These are phyloP conservation scores for Sebastes kiyomatsui DNA, from an alignment of 2,797 vertebrate genomes.

Conservation along the genomic window DNA sequence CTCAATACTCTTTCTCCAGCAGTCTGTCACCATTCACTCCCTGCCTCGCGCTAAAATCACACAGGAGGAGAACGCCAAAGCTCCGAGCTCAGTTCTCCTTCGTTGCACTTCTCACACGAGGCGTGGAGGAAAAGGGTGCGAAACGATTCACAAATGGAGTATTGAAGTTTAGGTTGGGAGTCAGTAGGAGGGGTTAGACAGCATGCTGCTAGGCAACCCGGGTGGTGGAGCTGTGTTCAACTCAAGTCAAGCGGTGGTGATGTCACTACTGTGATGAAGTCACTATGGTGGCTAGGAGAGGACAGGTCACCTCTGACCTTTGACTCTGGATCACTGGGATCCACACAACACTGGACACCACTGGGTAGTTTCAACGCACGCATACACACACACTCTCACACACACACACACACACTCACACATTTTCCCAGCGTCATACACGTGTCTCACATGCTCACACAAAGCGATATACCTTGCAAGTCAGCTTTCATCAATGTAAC, in stretches of 20 bases:
- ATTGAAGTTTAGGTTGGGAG: constrained; percentile 63
- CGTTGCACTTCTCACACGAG: constrained; percentile 38
- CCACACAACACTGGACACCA: constrained; percentile 77
- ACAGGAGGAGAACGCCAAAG: constrained; percentile 49
- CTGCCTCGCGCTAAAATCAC: constrained; percentile 52
- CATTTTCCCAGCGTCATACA: constrained; percentile 4
- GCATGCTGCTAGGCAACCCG: constrained; percentile 69
- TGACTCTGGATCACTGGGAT: constrained; percentile 77
- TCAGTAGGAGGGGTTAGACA: constrained; percentile 61
- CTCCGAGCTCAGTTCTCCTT: constrained; percentile 41
- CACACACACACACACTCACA: background rate
- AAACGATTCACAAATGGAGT: constrained; percentile 59
- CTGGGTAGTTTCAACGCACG: constrained; percentile 63
- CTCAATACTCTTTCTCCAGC: constrained; percentile 67
- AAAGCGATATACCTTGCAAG: constrained; percentile 95
- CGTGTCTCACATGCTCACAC: constrained; percentile 75
- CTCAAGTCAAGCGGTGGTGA: constrained; percentile 67
- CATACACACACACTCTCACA: background rate
- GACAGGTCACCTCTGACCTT: constrained; percentile 73
- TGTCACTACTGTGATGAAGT: constrained; percentile 65
- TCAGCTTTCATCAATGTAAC: constrained; percentile 99
- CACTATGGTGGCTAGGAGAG: constrained; percentile 66
- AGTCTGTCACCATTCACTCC: constrained; percentile 45
- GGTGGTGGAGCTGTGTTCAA: constrained; percentile 62
- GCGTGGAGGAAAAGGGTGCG: constrained; percentile 47